Conservation (phyloP, 2,888 invertebrate genomes). For the Lordiphosa andalusiaca region DNA sequence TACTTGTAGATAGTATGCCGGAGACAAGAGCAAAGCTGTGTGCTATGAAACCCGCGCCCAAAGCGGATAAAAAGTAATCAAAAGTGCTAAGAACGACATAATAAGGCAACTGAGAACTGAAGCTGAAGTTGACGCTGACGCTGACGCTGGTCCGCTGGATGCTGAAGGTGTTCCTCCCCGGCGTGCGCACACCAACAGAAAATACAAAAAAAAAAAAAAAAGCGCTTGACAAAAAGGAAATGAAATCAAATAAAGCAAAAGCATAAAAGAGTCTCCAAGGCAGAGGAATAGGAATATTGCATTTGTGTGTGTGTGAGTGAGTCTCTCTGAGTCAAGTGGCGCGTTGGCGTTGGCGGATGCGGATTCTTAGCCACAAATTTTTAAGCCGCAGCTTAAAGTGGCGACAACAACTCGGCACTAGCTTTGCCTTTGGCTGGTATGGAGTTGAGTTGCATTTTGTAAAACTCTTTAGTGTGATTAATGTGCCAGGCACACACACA, state of each 20-base stretch:
- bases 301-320: conserved; percentile 23
- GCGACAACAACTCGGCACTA: conserved; percentile 49
- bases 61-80: conserved; percentile 73
- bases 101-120: conserved; percentile 61
- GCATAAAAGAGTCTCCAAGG: conserved; percentile 41
- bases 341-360: conserved; percentile 50
- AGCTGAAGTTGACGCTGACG: conserved; percentile 11
- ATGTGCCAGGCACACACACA: conserved; percentile 52
- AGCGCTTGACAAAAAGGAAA: conserved; percentile 68
- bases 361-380: conserved; percentile 56
- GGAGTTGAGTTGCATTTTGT: conserved; percentile 66
- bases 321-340: conserved; percentile 39
- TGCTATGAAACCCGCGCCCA: conserved; percentile 60
- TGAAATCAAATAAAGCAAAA: conserved; percentile 61
- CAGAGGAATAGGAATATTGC: conserved; percentile 46
- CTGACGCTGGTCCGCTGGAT: neutral
- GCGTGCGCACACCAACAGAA: neutral
- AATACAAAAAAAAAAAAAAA: conserved; percentile 22
- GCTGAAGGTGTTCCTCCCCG: conserved; percentile 45
- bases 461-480: conserved; percentile 74
- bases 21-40: conserved; percentile 24
- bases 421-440: conserved; percentile 30
- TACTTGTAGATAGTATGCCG: conserved; percentile 23
- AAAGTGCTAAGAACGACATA: conserved; percentile 74
- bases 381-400: conserved; percentile 69